phyloP scores from a whole-genome alignment of 1,140 invertebrate species.

The Scaptomyza pallida region DNA sequence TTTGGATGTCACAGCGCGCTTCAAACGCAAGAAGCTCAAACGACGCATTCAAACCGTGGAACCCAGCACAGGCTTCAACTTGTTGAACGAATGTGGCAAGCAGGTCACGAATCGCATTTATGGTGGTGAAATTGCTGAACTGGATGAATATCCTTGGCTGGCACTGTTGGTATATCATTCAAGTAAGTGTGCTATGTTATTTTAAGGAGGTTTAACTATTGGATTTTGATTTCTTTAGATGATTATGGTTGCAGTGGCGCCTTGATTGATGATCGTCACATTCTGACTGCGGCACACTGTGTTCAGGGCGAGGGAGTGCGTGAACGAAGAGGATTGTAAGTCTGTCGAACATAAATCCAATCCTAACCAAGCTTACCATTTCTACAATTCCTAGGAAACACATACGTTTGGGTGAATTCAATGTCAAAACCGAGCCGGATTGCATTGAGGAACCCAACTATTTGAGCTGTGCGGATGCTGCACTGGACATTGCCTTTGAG shows the following conservation, averaged over 20 bases:
- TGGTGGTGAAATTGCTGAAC: constrained; percentile 84
- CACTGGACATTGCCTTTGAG: constrained; percentile 79
- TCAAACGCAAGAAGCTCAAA: constrained; percentile 75
- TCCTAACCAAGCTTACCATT: background rate
- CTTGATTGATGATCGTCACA: constrained; percentile 86
- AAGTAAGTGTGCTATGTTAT: constrained; percentile 53
- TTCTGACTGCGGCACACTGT: constrained; percentile 94
- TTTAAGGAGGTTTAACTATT: too few relatives aligned
- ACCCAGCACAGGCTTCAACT: constrained; percentile 64
- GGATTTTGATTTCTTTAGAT: constrained; percentile 42
- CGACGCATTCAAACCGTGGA: constrained; percentile 77
- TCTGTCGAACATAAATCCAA: background rate
- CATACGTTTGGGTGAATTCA: constrained; percentile 87
- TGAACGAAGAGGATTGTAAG: constrained; percentile 73
- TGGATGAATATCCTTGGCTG: constrained; percentile 89
- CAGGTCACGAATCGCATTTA: constrained; percentile 83
- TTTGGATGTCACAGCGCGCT: constrained; percentile 64
- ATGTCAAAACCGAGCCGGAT: constrained; percentile 86
- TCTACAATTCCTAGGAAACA: constrained; percentile 71
- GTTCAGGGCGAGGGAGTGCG: constrained; percentile 86
- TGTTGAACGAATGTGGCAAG: constrained; percentile 83
- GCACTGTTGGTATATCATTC: constrained; percentile 87
- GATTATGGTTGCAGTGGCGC: constrained; percentile 86
- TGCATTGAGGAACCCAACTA: constrained; percentile 84
- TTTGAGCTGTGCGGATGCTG: constrained; percentile 80